Evolutionary conservation across 2,113 vertebrate genomes (phyloP), one percentile per base, ranked within the genome.

Genomic region (Chionomys nivalis): DNA sequence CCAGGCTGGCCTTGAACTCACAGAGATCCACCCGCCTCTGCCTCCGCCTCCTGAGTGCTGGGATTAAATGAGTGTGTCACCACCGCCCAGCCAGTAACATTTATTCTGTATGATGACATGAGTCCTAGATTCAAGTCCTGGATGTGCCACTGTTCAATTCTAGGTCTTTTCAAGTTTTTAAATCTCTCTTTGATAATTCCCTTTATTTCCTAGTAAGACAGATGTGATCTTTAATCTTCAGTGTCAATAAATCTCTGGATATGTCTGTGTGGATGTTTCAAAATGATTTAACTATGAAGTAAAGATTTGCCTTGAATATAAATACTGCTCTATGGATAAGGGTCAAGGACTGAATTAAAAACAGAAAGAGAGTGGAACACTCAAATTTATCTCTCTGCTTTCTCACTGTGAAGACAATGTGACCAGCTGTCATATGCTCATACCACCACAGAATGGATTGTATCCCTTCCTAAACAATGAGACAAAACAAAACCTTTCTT

Each of bases 101-200:
- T 42, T 63, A 72, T 94, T 90, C 81, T 91, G 47, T 90, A 52
- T 5, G 23, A 87, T 96, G 61, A 92, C 82, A 55, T 78, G 52
- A 89, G 6, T 87, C 61, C 47, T 93, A 44, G 11, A 75, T 79
- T 93, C 47, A 61, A 66, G 5, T 87, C n/a, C 49, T 91, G 31
- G 55, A 49, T 91, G 4, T 66, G 9, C 9, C 70, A 87, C 49
- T 92, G 89, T 82, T 36, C 31, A 79, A 36, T 52, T 55, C 31
- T 31, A 52, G 26, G 87, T 96, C 2, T 31, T 83, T 39, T 4
- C 55, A 26, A 93, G 11, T 68, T 63, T 76, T 14, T 91, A 78
- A 77, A 68, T 78, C 19, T 94, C 55, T 44, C 36, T 83, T 76
- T 78, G 24, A 70, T 16, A 3, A 81, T 68, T 90, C 11, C n/a